A percentile compares a stretch with the other conserved stretches of the same genome.
These are phyloP conservation scores for Neotoma lepida DNA, from an alignment of 2,113 vertebrate genomes.

Conservation along the genomic window DNA sequence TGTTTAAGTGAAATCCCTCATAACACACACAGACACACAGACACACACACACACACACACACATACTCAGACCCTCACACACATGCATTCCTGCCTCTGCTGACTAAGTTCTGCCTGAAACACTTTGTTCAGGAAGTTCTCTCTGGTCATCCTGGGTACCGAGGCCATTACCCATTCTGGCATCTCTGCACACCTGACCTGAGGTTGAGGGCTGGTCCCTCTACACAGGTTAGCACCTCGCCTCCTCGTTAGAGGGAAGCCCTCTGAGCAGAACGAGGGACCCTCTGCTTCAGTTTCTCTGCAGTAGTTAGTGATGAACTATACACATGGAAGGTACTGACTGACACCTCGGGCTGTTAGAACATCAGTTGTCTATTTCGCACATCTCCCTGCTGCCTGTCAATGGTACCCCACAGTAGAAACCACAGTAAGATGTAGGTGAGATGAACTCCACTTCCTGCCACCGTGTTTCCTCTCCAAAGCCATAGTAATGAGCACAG, in stretches of 20 bases:
- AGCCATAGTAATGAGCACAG: background rate
- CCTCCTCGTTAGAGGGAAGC: background rate
- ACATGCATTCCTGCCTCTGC: background rate
- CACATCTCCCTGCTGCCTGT: background rate
- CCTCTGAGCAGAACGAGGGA: background rate
- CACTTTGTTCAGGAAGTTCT: background rate
- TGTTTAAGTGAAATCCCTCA: background rate
- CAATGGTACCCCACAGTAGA: background rate
- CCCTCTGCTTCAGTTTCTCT: background rate
- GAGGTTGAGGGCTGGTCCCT: background rate
- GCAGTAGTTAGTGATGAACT: background rate
- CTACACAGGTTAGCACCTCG: background rate
- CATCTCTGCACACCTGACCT: background rate
- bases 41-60: background rate
- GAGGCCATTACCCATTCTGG: background rate
- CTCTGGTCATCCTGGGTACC: background rate
- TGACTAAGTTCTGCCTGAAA: background rate
- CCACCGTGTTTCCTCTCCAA: no score
- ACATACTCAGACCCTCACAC: background rate
- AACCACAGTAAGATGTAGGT: background rate
- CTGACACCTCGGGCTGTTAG: background rate
- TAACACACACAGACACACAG: background rate
- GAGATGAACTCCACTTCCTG: background rate
- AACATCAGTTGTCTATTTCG: background rate
- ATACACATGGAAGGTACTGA: background rate